Conservation (phyloP, 2,888 invertebrate genomes). For the Auanema freiburgensis region DNA sequence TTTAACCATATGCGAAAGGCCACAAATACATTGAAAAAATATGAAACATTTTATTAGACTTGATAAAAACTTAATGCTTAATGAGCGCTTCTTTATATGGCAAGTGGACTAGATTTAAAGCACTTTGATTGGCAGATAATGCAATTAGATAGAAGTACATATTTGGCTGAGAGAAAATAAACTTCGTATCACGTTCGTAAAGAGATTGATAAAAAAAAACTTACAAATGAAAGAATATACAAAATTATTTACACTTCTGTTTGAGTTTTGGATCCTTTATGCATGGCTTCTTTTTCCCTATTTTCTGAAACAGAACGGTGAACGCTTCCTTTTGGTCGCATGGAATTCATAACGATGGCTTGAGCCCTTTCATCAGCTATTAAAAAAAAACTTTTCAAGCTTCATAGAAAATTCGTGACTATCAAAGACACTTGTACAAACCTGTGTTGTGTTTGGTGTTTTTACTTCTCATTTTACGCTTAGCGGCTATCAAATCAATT, state of each 20-base stretch:
- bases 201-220: neutral
- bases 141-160: no score
- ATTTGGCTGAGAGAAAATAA: no score
- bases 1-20: no score
- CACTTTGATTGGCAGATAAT: no score
- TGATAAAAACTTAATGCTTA: no score
- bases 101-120: no score
- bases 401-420: neutral
- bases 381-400: slow-evolving; percentile 11
- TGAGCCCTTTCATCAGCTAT: slow-evolving; percentile 49
- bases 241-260: slow-evolving; percentile 32
- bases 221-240: slow-evolving; percentile 1
- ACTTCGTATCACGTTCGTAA: no score
- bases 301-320: neutral
- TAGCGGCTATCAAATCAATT: slow-evolving; percentile 59
- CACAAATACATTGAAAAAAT: no score
- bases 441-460: slow-evolving; percentile 26
- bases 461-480: slow-evolving; percentile 41
- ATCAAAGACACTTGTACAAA: neutral
- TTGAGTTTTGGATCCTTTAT: slow-evolving; percentile 34
- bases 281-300: slow-evolving; percentile 1
- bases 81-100: no score
- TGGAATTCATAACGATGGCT: slow-evolving; percentile 60
- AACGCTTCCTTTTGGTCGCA: slow-evolving; percentile 21
- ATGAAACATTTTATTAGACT: no score